These are phyloP conservation scores for Arnoldichthys spilopterus DNA, from an alignment of 2,797 vertebrate genomes.

Conservation along the genomic window DNA sequence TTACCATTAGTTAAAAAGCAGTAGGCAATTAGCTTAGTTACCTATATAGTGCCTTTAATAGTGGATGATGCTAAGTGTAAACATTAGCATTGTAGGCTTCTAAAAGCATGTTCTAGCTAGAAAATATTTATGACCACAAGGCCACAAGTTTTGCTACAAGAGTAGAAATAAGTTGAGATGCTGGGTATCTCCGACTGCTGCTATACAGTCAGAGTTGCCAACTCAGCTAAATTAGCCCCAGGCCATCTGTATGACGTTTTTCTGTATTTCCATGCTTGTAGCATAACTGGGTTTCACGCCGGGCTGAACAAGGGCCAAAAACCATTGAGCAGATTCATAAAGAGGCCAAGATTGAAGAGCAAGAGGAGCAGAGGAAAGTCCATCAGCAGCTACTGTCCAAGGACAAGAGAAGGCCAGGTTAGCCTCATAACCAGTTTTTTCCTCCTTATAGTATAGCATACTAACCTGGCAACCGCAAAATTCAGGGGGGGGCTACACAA, in stretches of 20 bases:
- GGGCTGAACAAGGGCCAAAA: conserved; percentile 96
- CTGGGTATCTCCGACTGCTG: too few relatives aligned
- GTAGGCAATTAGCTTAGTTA: too few relatives aligned
- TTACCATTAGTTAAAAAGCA: too few relatives aligned
- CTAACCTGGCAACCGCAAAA: conserved; percentile 42
- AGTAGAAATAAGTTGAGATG: background rate
- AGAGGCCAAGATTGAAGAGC: conserved; percentile 97
- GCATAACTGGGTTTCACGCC: conserved; percentile 96
- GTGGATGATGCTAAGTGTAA: too few relatives aligned
- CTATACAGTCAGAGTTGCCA: too few relatives aligned
- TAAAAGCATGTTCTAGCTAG: too few relatives aligned
- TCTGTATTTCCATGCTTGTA: conserved; percentile 57
- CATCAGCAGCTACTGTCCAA: conserved; percentile 95
- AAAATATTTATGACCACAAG: too few relatives aligned
- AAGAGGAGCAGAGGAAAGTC: conserved; percentile 97
- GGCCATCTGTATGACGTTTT: background rate
- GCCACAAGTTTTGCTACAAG: too few relatives aligned
- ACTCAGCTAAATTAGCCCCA: background rate
- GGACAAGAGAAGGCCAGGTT: conserved; percentile 92
- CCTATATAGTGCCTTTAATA: too few relatives aligned
- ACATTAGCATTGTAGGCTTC: too few relatives aligned
- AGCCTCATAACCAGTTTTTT: conserved; percentile 45
- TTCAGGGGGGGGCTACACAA: too few relatives aligned
- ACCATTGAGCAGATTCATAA: conserved; percentile 99
- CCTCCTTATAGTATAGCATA: background rate